Base-by-base conservation (phyloP, 2,113 vertebrate species). In the Melanotaenia duboulayi region DNA sequence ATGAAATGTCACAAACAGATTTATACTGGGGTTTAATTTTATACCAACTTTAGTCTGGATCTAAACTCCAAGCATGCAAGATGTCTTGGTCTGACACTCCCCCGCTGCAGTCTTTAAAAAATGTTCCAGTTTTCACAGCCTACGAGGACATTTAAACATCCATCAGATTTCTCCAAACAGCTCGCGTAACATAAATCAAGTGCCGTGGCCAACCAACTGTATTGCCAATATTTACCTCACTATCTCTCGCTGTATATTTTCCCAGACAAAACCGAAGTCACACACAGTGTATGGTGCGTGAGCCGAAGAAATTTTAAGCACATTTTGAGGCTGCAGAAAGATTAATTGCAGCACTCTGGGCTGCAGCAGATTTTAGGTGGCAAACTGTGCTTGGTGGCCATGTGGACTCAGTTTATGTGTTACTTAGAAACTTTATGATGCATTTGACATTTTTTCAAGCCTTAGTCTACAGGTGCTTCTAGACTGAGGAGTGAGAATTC, bases 151-250 rank as follows among this genome's bases (percentile, higher is more conserved):
- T 74, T 48, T 63, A 73, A 81, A 71, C 73, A 66, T 81, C 67
- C 61, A 65, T 81, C 77, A 66, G 1, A 56, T 23, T 50, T 65
- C 67, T 57, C 58, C 76, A 71, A 82, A 76, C 82, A 54, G 77
- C 55, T 65, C 66, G 55, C 3, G 1, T 67, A 32, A 54, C 67
- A 65, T 80, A 74, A 83, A 84, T 84, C 78, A 60, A 48, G 22
- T 0, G 2, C 28, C 1, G n/a, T 3, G 42, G 49, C 37, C 70
- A 68, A 46, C 39, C 35, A 32, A 63, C 50, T 58, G 14, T 8
- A 4, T 5, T 62, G 75, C 78, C 78, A 84, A 65, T 80, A 74
- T 82, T 87, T 80, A 80, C 76, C 54, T 82, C 80, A 70, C 69
- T 65, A 82, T 78, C 78, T 78, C 62, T 56, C 22, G 63, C 71